Base-by-base conservation (phyloP, 2,888 invertebrate species). In the Rhabditoides inermis region DNA sequence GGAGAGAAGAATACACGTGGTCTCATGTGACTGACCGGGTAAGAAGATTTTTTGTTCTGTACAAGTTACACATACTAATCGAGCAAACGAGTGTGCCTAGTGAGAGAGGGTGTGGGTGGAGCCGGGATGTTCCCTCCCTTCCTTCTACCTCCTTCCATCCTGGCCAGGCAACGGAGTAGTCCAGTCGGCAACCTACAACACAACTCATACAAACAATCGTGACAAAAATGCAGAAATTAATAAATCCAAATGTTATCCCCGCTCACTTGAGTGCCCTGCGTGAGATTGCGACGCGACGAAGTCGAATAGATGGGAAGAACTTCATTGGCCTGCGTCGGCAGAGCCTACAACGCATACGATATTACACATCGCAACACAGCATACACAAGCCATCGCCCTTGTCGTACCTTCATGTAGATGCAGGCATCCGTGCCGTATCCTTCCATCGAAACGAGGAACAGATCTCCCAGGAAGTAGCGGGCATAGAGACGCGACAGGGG, bases 371-470 rank as follows among this genome's bases (percentile, higher is more conserved):
- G 40, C 40, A 39, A 12, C n/a, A 39, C n/a, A 10, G 44, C n/a
- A n/a, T n/a, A n/a, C n/a, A n/a, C n/a, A n/a, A 12, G 40, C 40
- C 7, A 40, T 10, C 15, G 40, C 40, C 40, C 10, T 12, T 20
- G n/a, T 20, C 1, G 22, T 79, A 91, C 92, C 85, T 98, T 98
- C 72, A 98, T 82, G 78, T 91, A 95, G 60, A 99, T 86, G 50
- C 90, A 85, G 7, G 98, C 90, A 77, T 98, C 95, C 0, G 95
- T 95, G 30, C 98, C 98, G 76, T 86, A 86, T 0, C 98, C 98
- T 77, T 99, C 95, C 77, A 90, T 90, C 1, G 95, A 91, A 63
- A 88, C 82, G 10, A 99, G 81, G 51, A 87, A 84, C 57, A 99
- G 82, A 79, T 99, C 95, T 0, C 98, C 98, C 75, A 94, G 91